Conservation (phyloP, 2,797 vertebrate species). For the Lutjanus campechanus region DNA sequence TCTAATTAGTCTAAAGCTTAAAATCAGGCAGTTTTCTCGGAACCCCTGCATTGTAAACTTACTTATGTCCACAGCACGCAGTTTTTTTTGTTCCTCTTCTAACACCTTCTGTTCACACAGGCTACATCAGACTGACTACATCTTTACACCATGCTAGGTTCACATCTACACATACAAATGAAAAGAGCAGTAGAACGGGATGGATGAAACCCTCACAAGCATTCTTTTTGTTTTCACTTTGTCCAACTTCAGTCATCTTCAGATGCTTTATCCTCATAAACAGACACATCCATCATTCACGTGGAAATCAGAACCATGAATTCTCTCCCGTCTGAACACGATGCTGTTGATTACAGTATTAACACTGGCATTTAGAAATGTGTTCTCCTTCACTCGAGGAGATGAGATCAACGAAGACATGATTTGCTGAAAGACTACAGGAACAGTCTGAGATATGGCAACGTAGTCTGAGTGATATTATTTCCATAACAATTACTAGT, state of each 20-base stretch:
- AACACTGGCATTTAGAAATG: conserved; percentile 41
- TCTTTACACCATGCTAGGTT: conserved; percentile 44
- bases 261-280: conserved; percentile 14
- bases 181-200: conserved; percentile 18
- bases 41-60: conserved; percentile 6
- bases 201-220: neutral
- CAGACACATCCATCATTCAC: conserved; percentile 12
- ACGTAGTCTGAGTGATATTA: conserved; percentile 34
- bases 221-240: neutral
- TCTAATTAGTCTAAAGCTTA: conserved; percentile 7
- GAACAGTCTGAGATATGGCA: conserved; percentile 43
- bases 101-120: conserved; percentile 31
- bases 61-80: neutral
- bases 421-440: conserved; percentile 18
- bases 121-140: conserved; percentile 34
- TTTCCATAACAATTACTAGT: conserved; percentile 12
- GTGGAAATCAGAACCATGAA: conserved; percentile 18
- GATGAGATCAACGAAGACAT: conserved; percentile 26
- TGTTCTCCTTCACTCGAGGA: conserved; percentile 17
- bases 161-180: conserved; percentile 41
- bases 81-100: neutral
- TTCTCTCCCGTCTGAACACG: conserved; percentile 20
- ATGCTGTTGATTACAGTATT: conserved; percentile 30
- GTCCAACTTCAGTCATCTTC: conserved; percentile 4
- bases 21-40: conserved; percentile 20